These are phyloP conservation scores for Amphiprion percula DNA, from an alignment of 2,113 vertebrate genomes.

Conservation along the genomic window DNA sequence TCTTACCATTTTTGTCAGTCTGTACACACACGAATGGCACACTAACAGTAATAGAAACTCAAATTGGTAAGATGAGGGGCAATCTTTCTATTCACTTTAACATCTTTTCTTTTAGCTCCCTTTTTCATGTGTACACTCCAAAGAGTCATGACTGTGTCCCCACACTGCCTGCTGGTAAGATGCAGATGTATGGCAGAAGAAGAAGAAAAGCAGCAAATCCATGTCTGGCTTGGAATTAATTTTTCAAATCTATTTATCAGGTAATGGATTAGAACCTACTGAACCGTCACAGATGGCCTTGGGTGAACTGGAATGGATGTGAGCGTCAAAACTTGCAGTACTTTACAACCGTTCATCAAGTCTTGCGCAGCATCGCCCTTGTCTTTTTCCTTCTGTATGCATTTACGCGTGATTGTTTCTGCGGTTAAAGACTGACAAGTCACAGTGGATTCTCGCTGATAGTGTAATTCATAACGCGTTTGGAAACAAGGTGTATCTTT, in stretches of 20 bases:
- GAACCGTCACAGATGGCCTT: constrained; percentile 58
- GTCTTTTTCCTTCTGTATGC: background rate
- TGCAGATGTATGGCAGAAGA: constrained; percentile 46
- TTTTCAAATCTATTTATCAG: constrained; percentile 74
- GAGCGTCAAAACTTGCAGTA: constrained; percentile 45
- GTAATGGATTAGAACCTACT: constrained; percentile 72
- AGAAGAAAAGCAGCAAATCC: constrained; percentile 62
- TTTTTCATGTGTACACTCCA: constrained; percentile 4
- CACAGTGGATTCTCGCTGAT: constrained; percentile 3
- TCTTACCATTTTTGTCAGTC: constrained; percentile 33
- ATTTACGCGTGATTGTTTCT: constrained; percentile 20
- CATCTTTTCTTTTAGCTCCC: background rate
- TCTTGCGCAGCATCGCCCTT: constrained; percentile 2
- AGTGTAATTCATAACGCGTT: background rate
- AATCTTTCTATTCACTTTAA: constrained; percentile 7
- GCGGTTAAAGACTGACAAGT: constrained; percentile 10
- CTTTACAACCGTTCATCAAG: constrained; percentile 53
- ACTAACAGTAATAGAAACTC: constrained; percentile 42
- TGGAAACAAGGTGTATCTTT: constrained; percentile 20
- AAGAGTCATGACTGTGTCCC: constrained; percentile 33
- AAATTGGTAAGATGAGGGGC: constrained; percentile 28
- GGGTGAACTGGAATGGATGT: constrained; percentile 63
- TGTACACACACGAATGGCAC: constrained; percentile 49
- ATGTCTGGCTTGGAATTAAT: constrained; percentile 61
- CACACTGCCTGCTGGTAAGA: constrained; percentile 53